Conservation (phyloP, 2,888 invertebrate species). For the Neoascia interrupta region DNA sequence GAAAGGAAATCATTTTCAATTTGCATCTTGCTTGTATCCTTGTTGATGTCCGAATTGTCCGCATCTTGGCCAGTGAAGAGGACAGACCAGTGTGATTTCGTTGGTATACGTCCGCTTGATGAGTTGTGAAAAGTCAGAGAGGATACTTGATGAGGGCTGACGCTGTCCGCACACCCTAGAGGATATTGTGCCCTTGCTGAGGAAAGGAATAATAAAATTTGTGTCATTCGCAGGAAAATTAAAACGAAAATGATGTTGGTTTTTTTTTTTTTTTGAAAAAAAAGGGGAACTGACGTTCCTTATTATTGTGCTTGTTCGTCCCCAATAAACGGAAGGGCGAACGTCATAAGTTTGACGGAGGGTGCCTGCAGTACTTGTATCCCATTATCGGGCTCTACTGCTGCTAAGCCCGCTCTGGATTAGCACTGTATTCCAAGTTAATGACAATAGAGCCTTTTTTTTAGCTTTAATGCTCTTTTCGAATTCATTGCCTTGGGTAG, state of each 20-base stretch:
- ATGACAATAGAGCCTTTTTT: slow-evolving; percentile 60
- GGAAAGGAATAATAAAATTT: slow-evolving; percentile 51
- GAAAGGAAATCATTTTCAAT: slow-evolving; percentile 56
- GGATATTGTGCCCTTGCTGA: slow-evolving; percentile 18
- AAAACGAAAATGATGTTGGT: slow-evolving; percentile 67
- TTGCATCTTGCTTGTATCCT: slow-evolving; percentile 32
- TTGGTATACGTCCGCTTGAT: no score
- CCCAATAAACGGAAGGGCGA: slow-evolving; percentile 35
- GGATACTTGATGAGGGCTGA: not conserved
- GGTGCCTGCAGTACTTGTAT: slow-evolving; percentile 48
- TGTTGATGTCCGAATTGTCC: slow-evolving; percentile 17
- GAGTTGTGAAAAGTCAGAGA: slow-evolving; percentile 29
- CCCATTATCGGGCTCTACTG: slow-evolving; percentile 30
- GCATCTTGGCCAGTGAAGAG: slow-evolving; percentile 10
- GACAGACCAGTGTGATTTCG: not conserved
- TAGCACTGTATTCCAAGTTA: slow-evolving; percentile 61
- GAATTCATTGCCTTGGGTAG: slow-evolving; percentile 29
- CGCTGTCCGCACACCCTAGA: slow-evolving; percentile 16
- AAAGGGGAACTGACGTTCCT: slow-evolving; percentile 21
- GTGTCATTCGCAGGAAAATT: slow-evolving; percentile 67
- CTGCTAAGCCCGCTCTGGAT: slow-evolving; percentile 56
- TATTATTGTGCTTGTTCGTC: slow-evolving; percentile 34
- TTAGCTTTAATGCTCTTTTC: not conserved
- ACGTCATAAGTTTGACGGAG: slow-evolving; percentile 62
- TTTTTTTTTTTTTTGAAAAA: slow-evolving; percentile 36